These are phyloP conservation scores for Drosophila subobscura DNA, from an alignment of 1,140 invertebrate genomes.

Conservation along the genomic window DNA sequence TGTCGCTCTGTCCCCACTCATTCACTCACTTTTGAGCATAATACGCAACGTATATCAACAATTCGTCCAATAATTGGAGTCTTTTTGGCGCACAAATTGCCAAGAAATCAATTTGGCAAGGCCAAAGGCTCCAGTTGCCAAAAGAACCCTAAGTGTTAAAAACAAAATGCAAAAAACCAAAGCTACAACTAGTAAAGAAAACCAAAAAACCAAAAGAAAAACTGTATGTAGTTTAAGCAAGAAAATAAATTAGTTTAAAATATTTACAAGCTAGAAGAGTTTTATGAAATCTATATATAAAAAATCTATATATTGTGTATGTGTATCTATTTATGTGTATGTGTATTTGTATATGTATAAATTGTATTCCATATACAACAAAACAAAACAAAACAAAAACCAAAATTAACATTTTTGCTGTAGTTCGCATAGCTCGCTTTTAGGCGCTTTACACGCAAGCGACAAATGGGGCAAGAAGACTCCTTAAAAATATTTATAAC, in stretches of 20 bases:
- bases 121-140: constrained; percentile 74
- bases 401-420: constrained; percentile 61
- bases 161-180: constrained; percentile 61
- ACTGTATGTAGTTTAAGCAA: constrained; percentile 57
- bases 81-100: constrained; percentile 68
- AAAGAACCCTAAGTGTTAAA: constrained; percentile 78
- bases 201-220: constrained; percentile 35
- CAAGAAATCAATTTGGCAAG: constrained; percentile 44
- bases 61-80: constrained; percentile 81
- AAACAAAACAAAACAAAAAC: background rate
- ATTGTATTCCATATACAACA: constrained; percentile 52
- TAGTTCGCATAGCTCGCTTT: constrained; percentile 74
- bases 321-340: constrained; percentile 52
- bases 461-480: constrained; percentile 33
- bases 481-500: constrained; percentile 30
- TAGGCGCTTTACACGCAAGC: constrained; percentile 80
- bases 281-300: constrained; percentile 45
- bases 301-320: constrained; percentile 34
- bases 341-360: constrained; percentile 33
- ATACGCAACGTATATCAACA: constrained; percentile 81
- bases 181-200: constrained; percentile 24
- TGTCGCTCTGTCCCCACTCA: constrained; percentile 39
- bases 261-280: constrained; percentile 67
- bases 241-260: constrained; percentile 30
- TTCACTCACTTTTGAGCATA: constrained; percentile 73